These are phyloP conservation scores for Caranx ignobilis DNA, from an alignment of 2,113 vertebrate genomes.

Conservation along the genomic window DNA sequence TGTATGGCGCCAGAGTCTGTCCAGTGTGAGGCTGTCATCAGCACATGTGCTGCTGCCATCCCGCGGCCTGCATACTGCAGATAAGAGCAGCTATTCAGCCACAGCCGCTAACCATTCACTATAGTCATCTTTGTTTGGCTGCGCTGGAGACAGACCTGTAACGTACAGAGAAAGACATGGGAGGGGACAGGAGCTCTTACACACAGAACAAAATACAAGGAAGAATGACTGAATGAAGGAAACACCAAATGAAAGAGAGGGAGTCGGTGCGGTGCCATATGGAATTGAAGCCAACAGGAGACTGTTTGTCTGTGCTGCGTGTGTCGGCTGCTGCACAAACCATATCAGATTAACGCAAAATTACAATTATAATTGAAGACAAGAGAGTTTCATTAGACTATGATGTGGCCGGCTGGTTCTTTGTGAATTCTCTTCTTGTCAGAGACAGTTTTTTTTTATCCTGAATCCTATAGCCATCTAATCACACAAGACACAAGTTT, in stretches of 20 bases:
- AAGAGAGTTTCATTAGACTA: conserved; percentile 34
- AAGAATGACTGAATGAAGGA: conserved; percentile 51
- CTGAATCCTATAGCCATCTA: background rate
- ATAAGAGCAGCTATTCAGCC: conserved; percentile 76
- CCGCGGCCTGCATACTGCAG: conserved; percentile 61
- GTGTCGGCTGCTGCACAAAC: conserved; percentile 52
- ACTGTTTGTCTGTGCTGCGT: conserved; percentile 49
- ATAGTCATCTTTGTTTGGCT: conserved; percentile 74
- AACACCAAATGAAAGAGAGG: conserved; percentile 44
- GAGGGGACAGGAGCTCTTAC: conserved; percentile 40
- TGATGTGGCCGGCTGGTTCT: background rate
- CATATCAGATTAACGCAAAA: conserved; percentile 52
- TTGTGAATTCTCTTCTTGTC: conserved; percentile 12
- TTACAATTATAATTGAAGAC: conserved; percentile 61
- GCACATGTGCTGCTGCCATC: conserved; percentile 80
- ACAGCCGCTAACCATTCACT: conserved; percentile 63
- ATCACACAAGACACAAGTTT: background rate
- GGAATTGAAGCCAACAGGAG: conserved; percentile 51
- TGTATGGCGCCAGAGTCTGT: conserved; percentile 60
- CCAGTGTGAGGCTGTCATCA: conserved; percentile 74
- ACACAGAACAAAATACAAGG: conserved; percentile 53
- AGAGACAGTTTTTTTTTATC: background rate
- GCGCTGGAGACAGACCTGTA: conserved; percentile 66
- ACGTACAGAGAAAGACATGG: conserved; percentile 57
- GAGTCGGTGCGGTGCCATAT: conserved; percentile 57